Evolutionary conservation across 2,888 invertebrate species (phyloP), one percentile per base, ranked within the genome.

Genomic region (Eremobia ochroleuca): DNA sequence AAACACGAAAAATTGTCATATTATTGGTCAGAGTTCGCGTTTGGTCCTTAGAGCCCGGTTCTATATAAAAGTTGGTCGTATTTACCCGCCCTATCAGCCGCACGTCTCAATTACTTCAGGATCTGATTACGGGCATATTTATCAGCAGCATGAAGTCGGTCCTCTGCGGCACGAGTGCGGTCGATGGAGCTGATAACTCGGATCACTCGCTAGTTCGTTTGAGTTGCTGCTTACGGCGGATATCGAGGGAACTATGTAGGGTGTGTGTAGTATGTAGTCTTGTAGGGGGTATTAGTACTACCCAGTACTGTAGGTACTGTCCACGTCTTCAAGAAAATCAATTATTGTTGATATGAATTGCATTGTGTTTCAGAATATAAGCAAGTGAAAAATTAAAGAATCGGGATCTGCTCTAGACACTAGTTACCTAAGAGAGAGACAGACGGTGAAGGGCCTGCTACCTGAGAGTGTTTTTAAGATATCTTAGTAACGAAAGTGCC

Each of bases 141-240:
- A 75, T 80, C 68, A 34, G 61, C 6, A 31, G 64, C 71, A 83
- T 58, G 69, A 40, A 85, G 77, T 76, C 37, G 59, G 18, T 69
- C 78, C 86, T 77, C 82, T 74, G 83, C 69, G 21, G n/a, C 66
- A 11, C n/a, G 76, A n/a, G 71, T 62, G 58, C 34, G 62, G 58
- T 55, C 81, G 61, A 2, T 13, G 40, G 66, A 82, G 71, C 83
- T 65, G 86, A 82, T 86, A 73, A 59, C 78, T 83, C 82, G 65
- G 34, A 69, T 64, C 85, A 59, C 69, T 40, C 64, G n/a, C 43
- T 58, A 46, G 40, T 59, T 74, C 78, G 86, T 86, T 83, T 83
- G 74, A 82, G 52, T 83, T 86, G 49, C 28, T 59, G 43, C 79
- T 82, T 74, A 64, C 61, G 18, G 25, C 67, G 77, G 82, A 67